Evolutionary conservation across 2,113 vertebrate genomes (phyloP).

Genomic region (Psophia crepitans): DNA sequence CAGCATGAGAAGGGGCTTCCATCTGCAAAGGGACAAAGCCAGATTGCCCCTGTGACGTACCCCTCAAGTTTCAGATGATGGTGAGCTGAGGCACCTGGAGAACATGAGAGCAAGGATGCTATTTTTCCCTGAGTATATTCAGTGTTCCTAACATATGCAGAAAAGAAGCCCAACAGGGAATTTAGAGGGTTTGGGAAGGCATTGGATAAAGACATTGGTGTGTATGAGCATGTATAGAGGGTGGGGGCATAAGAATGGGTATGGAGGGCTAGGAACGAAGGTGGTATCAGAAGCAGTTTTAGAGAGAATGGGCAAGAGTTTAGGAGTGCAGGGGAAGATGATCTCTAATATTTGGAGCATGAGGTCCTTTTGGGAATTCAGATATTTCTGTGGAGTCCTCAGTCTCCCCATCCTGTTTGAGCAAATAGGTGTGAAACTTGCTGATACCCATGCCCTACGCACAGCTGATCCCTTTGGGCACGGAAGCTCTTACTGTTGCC

Average conservation of each 20-base stretch:
- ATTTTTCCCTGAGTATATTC: background rate
- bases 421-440: background rate
- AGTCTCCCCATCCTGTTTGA: background rate
- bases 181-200: background rate
- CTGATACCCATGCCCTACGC: rapidly evolving
- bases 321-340: background rate
- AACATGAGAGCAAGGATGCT: background rate
- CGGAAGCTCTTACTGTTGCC: background rate
- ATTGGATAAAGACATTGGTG: background rate
- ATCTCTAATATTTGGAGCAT: background rate
- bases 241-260: rapidly evolving
- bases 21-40: background rate
- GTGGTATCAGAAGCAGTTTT: background rate
- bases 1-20: background rate
- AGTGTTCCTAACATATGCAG: background rate
- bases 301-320: background rate
- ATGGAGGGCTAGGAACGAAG: background rate
- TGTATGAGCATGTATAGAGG: background rate
- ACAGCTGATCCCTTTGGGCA: background rate
- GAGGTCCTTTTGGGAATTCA: background rate
- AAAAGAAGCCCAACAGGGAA: background rate
- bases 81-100: background rate
- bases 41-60: background rate
- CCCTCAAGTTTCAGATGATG: background rate
- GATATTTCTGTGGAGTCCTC: background rate